Base-by-base conservation (phyloP, 1,140 invertebrate species). In the Caenorhabditis briggsae region DNA sequence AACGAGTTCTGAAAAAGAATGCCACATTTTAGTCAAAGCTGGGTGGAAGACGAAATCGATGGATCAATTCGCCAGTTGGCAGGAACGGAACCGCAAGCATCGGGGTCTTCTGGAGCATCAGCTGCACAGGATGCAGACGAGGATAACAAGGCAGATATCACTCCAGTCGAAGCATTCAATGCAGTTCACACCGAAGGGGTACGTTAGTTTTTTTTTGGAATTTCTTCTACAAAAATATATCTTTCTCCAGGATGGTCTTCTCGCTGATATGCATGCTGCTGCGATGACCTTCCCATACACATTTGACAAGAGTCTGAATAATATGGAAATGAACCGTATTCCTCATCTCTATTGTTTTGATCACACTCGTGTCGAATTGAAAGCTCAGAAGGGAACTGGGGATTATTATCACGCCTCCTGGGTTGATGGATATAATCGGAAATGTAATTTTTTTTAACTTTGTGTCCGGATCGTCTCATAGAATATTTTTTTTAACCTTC, bases 301-400 rank as follows among this genome's bases (percentile, higher is more conserved):
- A n/a, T 78, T 50, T 14, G 70, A 78, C 46, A 78, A 78, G 14
- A 50, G 25, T 23, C 70, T 78, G 0, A 78, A 78, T 41, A 48
- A 78, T 23, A 78, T 78, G 70, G 70, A 78, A 48, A 50, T 78
- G 70, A 78, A 78, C 50, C 70, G 70, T 25, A 78, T 78, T 23
- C 70, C 70, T 12, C 70, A 78, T 23, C 70, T 78, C 33, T 78
- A 78, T 50, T 78, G 70, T 41, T 78, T 23, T n/a, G 70, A 78
- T 50, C 70, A 78, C 11, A 50, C 46, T 20, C 70, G 70, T 50
- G 70, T 78, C 50, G 46, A 78, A 18, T 50, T 78, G 70, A 41
- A n/a, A 50, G 18, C 70, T 11, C 16, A 50, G 46, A 53, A 78
- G 7, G 46, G 46, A 41, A 78, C 43, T 48, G 70, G 46, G 0